Base-by-base conservation (phyloP, 2,113 vertebrate genomes). In the Pontoporia blainvillei region DNA sequence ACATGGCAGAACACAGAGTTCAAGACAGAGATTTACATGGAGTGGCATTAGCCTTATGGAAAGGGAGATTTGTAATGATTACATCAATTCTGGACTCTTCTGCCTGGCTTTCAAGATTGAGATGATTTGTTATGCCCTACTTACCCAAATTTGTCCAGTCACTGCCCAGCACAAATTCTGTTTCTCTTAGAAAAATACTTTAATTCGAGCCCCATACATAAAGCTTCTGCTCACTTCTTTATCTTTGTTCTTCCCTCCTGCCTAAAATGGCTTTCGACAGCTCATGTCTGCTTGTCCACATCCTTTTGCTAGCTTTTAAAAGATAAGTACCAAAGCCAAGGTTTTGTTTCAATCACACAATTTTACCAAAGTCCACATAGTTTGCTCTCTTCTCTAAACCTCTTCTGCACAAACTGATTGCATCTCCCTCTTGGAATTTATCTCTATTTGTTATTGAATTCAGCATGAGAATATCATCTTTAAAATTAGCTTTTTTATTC, bases 401-500 rank as follows among this genome's bases (percentile, higher is more conserved):
- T 4, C 10, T 90, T 89, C 49, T 71, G 6, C 10, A 25, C 46
- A 8, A 76, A 85, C 72, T 86, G 46, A 93, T 59, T 72, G 49
- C 2, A 79, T 54, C 3, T 5, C 2, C 9, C 31, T 82, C 39
- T 90, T 75, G 52, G 59, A 94, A 82, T 61, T 66, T 54, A 72
- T 81, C 20, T 87, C 62, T 57, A 57, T 54, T 71, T 67, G 20
- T 81, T 57, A 62, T 71, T 93, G 29, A 93, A 91, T 93, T 62
- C 11, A 54, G 4, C 31, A 44, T 49, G 25, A 93, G 14, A 72
- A 41, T 67, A 78, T 57, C 11, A 46, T 75, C 69, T 93, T 95
- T 78, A 90, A 94, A 85, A 72, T 91, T 85, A 91, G 14, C 34
- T 75, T 6, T 86, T 69, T 83, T 86, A 86, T 64, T 96, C 36